Percentiles rank a stretch among this genome's conserved stretches.
Evolutionary conservation across 2,797 vertebrate genomes (phyloP).

Genomic region (Tenualosa thibaudeaui): DNA sequence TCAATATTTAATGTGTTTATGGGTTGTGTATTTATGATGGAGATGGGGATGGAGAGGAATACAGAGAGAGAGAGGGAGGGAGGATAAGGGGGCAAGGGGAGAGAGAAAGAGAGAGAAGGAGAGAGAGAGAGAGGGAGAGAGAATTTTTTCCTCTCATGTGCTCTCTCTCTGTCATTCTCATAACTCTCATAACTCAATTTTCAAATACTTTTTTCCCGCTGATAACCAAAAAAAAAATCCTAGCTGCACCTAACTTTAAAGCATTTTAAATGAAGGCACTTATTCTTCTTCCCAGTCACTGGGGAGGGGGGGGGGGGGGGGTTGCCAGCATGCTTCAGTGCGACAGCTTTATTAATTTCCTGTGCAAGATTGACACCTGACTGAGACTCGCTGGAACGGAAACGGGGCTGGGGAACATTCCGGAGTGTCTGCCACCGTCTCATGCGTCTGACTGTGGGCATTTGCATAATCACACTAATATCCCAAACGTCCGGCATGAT

Average conservation of each 20-base stretch:
- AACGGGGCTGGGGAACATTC: constrained; percentile 50
- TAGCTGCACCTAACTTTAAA: background rate
- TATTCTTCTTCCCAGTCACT: constrained; percentile 15
- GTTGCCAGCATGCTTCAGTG: constrained; percentile 43
- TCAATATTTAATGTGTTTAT: too few species aligned
- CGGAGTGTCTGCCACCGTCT: constrained; percentile 43
- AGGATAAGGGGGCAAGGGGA: too few species aligned
- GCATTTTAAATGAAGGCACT: background rate
- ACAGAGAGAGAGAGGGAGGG: background rate
- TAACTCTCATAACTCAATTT: background rate
- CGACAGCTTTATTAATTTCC: constrained; percentile 54
- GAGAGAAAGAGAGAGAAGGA: too few species aligned
- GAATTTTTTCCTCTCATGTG: too few species aligned
- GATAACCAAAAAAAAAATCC: background rate
- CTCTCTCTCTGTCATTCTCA: too few species aligned
- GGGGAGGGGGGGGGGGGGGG: background rate
- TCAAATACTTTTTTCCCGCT: background rate
- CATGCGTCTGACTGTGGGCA: constrained; percentile 51
- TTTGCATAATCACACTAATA: constrained; percentile 68
- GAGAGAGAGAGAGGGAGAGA: background rate
- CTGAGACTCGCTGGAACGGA: constrained; percentile 54
- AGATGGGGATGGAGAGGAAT: too few species aligned
- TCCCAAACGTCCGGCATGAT: constrained; percentile 56
- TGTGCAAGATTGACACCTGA: constrained; percentile 57
- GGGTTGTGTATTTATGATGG: too few species aligned